phyloP scores from a whole-genome alignment of 2,797 vertebrate genomes.

The Xiphorhynchus erythropygius region DNA sequence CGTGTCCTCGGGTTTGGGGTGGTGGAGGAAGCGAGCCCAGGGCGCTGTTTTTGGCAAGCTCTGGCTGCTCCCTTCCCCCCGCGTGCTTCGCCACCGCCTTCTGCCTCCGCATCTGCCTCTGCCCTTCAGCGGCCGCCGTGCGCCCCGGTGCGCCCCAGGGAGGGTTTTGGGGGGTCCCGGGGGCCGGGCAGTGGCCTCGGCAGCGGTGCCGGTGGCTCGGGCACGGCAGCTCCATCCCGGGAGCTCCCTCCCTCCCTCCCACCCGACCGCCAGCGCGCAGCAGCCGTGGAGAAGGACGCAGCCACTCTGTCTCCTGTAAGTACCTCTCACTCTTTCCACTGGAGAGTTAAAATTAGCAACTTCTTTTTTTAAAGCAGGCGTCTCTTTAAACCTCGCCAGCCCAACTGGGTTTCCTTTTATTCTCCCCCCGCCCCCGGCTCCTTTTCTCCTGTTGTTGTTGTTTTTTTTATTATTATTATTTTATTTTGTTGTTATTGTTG shows the following conservation, averaged over 20 bases:
- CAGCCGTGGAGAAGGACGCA: slow-evolving; percentile 14
- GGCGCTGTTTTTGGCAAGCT: background rate
- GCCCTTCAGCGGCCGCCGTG: background rate
- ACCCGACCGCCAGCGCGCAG: background rate
- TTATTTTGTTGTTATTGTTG: background rate
- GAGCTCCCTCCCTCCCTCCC: background rate
- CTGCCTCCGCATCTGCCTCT: slow-evolving; percentile 37
- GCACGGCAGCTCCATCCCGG: background rate
- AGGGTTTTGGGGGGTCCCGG: background rate
- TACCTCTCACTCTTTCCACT: slow-evolving; percentile 66
- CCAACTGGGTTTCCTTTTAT: slow-evolving; percentile 10
- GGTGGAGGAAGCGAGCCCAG: background rate
- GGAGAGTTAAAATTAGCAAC: slow-evolving; percentile 69
- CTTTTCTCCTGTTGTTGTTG: background rate
- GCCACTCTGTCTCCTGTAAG: slow-evolving; percentile 56
- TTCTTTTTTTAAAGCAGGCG: slow-evolving; percentile 41
- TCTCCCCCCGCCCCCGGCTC: background rate
- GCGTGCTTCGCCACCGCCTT: background rate
- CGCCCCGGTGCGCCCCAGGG: fast-evolving
- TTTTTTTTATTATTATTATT: background rate
- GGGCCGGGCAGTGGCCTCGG: background rate
- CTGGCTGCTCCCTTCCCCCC: background rate
- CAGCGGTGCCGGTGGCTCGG: background rate
- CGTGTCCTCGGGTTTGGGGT: background rate
- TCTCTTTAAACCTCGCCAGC: slow-evolving; percentile 13